These are phyloP conservation scores for Lytechinus pictus DNA, from an alignment of 35 echinoderm and acorn worm genomes.

Conservation along the genomic window DNA sequence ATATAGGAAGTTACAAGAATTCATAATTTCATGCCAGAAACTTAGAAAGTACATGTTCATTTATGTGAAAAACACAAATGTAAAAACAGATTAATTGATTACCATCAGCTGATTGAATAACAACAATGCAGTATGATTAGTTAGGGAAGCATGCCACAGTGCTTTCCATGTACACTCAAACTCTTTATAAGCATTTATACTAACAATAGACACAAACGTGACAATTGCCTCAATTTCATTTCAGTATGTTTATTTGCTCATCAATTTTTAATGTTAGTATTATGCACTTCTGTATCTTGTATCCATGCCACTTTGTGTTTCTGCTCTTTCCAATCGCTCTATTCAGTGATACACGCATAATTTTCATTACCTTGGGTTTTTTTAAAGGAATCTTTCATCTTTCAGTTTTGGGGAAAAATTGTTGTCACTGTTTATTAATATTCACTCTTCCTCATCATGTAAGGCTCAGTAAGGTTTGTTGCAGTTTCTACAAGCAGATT, in stretches of 20 bases:
- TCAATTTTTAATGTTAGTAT: not conserved
- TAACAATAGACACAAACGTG: not conserved
- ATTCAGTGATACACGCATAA: not conserved
- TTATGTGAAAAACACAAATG: too few species aligned
- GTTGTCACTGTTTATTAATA: not conserved
- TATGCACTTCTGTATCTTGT: not conserved
- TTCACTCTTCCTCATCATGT: not conserved
- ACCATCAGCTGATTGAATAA: not conserved
- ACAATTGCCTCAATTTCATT: not conserved
- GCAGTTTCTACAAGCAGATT: not conserved
- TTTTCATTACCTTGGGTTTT: too few species aligned
- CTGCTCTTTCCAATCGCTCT: not conserved
- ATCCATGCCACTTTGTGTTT: not conserved
- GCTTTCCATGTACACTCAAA: not conserved
- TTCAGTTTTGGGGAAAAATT: not conserved
- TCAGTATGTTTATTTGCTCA: not conserved
- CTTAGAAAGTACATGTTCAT: too few species aligned
- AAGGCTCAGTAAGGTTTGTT: not conserved
- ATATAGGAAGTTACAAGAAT: too few species aligned
- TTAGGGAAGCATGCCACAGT: not conserved
- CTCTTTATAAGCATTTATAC: not conserved
- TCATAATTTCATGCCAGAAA: too few species aligned
- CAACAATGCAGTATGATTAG: not conserved
- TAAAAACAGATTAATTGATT: not conserved
- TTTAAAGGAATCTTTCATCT: too few species aligned